A percentile compares a stretch with the other conserved stretches of the same genome.
phyloP scores from a whole-genome alignment of 2,888 invertebrate genomes.

The Dione vanillae region DNA sequence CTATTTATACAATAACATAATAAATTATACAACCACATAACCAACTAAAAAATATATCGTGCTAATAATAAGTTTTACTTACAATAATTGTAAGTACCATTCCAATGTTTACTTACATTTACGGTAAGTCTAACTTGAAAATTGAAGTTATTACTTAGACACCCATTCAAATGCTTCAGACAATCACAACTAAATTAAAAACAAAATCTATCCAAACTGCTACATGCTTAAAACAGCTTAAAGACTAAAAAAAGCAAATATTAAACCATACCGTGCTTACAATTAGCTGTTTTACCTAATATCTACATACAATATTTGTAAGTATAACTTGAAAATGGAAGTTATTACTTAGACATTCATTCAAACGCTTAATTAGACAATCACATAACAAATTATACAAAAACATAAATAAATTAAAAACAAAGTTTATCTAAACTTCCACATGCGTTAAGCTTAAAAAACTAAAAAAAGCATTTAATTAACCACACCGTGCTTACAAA shows the following conservation, averaged over 20 bases:
- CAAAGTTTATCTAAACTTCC: not conserved
- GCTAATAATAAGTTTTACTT: no score
- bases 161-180: not conserved
- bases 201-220: no score
- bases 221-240: no score
- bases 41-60: not conserved
- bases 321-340: not conserved
- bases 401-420: not conserved
- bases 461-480: not conserved
- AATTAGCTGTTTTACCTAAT: no score
- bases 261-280: no score
- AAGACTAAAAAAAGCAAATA: no score
- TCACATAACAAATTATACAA: slow-evolving; percentile 7
- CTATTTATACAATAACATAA: not conserved
- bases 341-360: not conserved
- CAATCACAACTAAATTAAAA: no score
- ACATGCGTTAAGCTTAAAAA: not conserved
- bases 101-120: no score
- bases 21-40: not conserved
- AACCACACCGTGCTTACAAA: slow-evolving; percentile 37
- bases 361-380: not conserved
- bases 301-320: not conserved
- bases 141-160: not conserved
- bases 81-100: no score
- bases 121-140: not conserved